Base-by-base conservation (phyloP, 2,888 invertebrate genomes). In the Aricia artaxerxes region DNA sequence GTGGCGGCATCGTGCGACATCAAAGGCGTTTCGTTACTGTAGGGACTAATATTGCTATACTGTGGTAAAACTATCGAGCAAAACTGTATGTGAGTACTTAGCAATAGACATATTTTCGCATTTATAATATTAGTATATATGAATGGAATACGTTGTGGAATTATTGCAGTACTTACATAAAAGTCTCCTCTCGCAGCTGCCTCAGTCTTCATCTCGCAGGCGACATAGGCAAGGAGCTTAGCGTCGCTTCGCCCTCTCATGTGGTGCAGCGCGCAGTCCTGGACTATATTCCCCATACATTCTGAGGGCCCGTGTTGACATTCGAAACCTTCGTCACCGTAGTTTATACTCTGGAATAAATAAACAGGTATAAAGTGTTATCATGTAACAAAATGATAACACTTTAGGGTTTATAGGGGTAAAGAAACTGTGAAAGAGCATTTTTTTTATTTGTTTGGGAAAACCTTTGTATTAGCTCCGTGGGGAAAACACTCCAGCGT, bases 251-350 rank as follows among this genome's bases (percentile, higher is more conserved):
- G 85, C 1, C 83, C 87, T 82, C 78, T 83, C 88, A 88, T 91
- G 60, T 84, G 82, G 81, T 84, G 92, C 78, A 96, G 85, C 4
- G 95, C 93, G 85, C 96, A 96, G 73, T 96, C 95, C 85, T 96
- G 96, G 61, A 96, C 90, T 79, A 95, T 89, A 85, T 96, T 96
- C 4, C 96, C 96, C 73, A 89, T 87, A 82, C 96, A 96, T 85
- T 96, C 96, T 0, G 88, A 83, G 0, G 95, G 93, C 0, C 96
- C 96, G 84, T 96, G 96, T 87, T 96, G 96, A 84, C 96, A 96
- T 81, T 89, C 85, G 83, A 96, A 96, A 0, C 91, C 87, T 38
- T 85, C 86, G 53, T 91, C 87, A 9, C 91, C 91, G 11, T 87
- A 83, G 81, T 89, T 85, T 84, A 90, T 84, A 81, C 92, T 93